Percentiles rank a stretch among this genome's conserved stretches.
phyloP scores from a whole-genome alignment of 2,113 vertebrate genomes.

The Chionomys nivalis region DNA sequence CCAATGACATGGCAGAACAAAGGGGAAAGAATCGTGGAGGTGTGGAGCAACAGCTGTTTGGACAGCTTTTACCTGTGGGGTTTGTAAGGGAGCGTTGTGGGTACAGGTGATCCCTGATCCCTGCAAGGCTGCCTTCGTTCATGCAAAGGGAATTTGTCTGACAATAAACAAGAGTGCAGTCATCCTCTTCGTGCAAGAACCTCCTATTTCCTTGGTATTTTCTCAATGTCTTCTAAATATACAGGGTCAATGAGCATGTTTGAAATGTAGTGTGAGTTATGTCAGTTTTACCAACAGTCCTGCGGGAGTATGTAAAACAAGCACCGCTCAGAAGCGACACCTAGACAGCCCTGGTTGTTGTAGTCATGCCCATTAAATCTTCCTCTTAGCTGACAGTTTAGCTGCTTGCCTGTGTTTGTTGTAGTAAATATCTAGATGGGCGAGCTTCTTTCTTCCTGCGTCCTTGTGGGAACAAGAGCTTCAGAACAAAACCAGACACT shows the following conservation, averaged over 20 bases:
- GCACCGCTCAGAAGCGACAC: background rate
- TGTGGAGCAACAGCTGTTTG: background rate
- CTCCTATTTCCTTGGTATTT: background rate
- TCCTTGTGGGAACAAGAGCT: background rate
- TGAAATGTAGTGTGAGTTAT: conserved; percentile 44
- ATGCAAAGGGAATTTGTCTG: background rate
- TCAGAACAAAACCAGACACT: background rate
- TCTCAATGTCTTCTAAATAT: background rate
- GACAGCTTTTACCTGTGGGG: background rate
- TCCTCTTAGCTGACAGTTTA: conserved; percentile 28
- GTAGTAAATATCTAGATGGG: conserved; percentile 33
- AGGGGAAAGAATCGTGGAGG: background rate
- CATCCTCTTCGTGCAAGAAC: background rate
- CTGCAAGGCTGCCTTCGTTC: background rate
- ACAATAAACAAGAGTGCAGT: background rate
- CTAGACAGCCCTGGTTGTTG: background rate
- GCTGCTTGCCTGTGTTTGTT: conserved; percentile 11
- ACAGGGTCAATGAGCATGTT: background rate
- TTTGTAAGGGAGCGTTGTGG: background rate
- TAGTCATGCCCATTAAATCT: conserved; percentile 56
- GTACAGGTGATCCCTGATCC: background rate
- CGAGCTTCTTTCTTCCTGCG: background rate
- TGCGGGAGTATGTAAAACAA: conserved; percentile 48
- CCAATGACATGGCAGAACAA: background rate
- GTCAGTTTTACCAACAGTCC: conserved; percentile 34